phyloP scores from a whole-genome alignment of 2,113 vertebrate species.

The Chauna torquata region DNA sequence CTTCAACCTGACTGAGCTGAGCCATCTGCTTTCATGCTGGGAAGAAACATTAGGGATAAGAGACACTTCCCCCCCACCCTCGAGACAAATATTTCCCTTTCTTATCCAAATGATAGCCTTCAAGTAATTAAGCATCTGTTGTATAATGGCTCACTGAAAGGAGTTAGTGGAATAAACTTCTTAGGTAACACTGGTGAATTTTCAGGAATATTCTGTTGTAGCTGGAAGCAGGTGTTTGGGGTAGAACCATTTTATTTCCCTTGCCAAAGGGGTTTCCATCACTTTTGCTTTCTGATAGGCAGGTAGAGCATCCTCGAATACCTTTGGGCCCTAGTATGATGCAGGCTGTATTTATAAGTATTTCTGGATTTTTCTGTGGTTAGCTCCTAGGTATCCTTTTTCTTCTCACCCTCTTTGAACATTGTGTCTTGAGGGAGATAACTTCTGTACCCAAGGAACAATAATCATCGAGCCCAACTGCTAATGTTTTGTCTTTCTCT shows the following conservation, averaged over 20 bases:
- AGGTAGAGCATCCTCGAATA: neutral
- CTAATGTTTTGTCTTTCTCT: slow-evolving; percentile 47
- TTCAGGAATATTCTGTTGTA: neutral
- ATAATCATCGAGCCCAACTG: neutral
- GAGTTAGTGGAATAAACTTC: neutral
- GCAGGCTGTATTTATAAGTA: neutral
- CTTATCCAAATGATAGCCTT: neutral
- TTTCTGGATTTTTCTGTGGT: neutral
- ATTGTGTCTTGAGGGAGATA: neutral
- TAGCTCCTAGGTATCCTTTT: neutral
- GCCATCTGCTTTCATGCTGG: slow-evolving; percentile 35
- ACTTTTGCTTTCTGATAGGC: neutral
- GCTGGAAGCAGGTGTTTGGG: neutral
- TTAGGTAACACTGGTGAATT: neutral
- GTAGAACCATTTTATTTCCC: neutral
- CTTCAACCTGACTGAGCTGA: neutral
- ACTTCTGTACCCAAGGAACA: neutral
- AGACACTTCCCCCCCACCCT: too few species aligned
- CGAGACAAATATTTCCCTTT: slow-evolving; percentile 16
- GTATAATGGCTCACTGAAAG: neutral
- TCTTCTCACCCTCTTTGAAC: neutral
- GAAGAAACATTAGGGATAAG: neutral
- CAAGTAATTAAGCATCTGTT: neutral
- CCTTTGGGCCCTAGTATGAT: neutral
- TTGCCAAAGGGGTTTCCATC: neutral